Conservation (phyloP, 2,888 invertebrate species). For the Acanthosepion pharaonis region DNA sequence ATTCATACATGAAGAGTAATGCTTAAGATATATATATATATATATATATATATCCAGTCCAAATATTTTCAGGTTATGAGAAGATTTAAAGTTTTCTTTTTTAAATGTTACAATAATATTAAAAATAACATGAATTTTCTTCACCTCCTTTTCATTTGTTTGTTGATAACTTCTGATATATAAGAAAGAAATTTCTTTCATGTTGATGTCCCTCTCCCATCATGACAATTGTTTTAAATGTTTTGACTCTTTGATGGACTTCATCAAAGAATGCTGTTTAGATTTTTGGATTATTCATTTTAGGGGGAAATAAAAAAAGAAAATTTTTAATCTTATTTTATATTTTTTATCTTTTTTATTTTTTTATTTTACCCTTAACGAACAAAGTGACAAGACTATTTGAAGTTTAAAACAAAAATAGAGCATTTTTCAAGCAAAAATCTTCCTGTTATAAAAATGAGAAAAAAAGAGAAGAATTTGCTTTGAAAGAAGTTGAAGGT, state of each 20-base stretch:
- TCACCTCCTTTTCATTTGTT: background rate
- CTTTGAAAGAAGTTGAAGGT: background rate
- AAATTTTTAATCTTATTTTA: background rate
- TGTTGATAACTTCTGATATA: background rate
- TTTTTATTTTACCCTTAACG: background rate
- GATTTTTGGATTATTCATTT: background rate
- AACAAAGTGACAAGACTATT: background rate
- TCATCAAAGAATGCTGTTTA: background rate
- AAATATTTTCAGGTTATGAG: background rate
- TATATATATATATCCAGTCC: background rate
- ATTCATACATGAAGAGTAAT: too few relatives aligned
- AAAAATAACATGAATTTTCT: background rate
- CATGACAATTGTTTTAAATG: too few relatives aligned
- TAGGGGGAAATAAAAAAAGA: background rate
- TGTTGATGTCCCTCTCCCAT: background rate
- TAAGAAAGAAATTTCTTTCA: background rate
- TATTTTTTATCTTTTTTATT: background rate
- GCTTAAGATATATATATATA: too few relatives aligned
- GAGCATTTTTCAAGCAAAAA: background rate
- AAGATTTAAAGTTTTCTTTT: background rate
- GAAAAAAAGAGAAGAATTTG: background rate
- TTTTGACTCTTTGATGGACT: background rate
- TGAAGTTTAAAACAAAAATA: background rate
- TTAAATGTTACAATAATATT: background rate
- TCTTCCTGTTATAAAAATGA: background rate